Base-by-base conservation (phyloP, 2,888 invertebrate genomes). In the Euproctis similis region DNA sequence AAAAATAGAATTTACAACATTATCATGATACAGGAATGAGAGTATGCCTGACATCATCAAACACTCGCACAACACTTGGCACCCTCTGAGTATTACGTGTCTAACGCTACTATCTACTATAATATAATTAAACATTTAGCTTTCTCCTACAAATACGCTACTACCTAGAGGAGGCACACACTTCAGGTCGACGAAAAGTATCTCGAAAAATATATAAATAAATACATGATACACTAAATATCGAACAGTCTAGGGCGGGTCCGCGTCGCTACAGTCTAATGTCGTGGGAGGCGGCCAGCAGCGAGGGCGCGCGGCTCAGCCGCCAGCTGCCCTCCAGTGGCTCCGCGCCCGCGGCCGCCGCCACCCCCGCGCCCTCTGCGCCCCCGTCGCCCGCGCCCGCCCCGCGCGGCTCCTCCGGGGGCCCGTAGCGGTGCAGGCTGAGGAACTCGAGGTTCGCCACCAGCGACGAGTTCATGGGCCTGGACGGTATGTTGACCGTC, bases 11-110 rank as follows among this genome's bases (percentile, higher is more conserved):
- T 60, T 66, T 34, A 42, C 61, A 63, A 60, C 59, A 65, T 68
- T 66, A 69, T 59, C 61, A 73, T 62, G 70, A 69, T 71, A 71
- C 62, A 74, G 78, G 78, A 81, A 78, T 77, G 78, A 77, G 67
- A 70, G 60, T 60, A 56, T 58, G 63, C 52, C 52, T 50, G 53
- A 55, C 59, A 51, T 46, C 52, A 47, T 41, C 40, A 48, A 53
- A 51, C 47, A 55, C 49, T 56, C 64, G 62, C 64, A 64, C 66
- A 39, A 45, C 46, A 52, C 50, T 50, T 52, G 50, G 50, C 74
- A 75, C 76, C 73, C 68, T 71, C 63, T 80, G 78, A 78, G 80
- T 80, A 78, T 80, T 62, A 75, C 62, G 60, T 72, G 69, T 60
- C 46, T 51, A 53, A 54, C 55, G 36, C 49, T 49, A 49, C 38